A percentile compares a stretch with the other conserved stretches of the same genome.
These are phyloP conservation scores for Nephila pilipes DNA, from an alignment of 1,140 invertebrate species.

Conservation along the genomic window DNA sequence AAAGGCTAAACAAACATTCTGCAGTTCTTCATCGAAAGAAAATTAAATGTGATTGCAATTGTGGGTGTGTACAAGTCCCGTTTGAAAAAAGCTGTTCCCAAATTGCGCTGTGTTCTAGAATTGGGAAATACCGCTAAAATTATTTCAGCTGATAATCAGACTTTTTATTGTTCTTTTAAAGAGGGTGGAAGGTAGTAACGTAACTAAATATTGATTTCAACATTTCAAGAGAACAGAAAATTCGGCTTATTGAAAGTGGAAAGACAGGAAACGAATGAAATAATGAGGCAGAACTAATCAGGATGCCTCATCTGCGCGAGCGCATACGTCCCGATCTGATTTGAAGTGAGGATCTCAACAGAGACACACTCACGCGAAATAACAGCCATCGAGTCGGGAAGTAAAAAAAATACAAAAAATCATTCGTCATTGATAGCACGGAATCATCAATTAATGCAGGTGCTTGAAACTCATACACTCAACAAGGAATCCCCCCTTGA, in stretches of 20 bases:
- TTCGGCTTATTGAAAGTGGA: neutral
- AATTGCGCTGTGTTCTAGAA: too few species aligned
- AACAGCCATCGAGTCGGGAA: neutral
- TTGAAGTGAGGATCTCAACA: neutral
- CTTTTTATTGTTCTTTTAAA: too few species aligned
- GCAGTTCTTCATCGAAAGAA: too few species aligned
- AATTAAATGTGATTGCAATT: too few species aligned
- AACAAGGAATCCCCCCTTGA: neutral
- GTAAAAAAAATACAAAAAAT: neutral
- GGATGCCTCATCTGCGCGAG: neutral
- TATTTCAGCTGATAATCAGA: too few species aligned
- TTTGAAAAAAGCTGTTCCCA: too few species aligned
- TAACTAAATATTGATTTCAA: neutral
- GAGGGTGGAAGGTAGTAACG: too few species aligned
- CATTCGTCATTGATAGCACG: conserved; percentile 14
- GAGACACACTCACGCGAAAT: conserved; percentile 7
- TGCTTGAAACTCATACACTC: neutral
- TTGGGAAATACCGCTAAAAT: too few species aligned
- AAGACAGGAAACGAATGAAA: neutral
- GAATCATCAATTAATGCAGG: conserved; percentile 58
- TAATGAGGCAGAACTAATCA: neutral
- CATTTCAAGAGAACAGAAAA: neutral
- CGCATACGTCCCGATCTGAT: neutral
- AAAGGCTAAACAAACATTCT: too few species aligned
- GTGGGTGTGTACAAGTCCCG: too few species aligned